phyloP scores from a whole-genome alignment of 2,888 invertebrate genomes.

The Himalopsyche kuldschensis region DNA sequence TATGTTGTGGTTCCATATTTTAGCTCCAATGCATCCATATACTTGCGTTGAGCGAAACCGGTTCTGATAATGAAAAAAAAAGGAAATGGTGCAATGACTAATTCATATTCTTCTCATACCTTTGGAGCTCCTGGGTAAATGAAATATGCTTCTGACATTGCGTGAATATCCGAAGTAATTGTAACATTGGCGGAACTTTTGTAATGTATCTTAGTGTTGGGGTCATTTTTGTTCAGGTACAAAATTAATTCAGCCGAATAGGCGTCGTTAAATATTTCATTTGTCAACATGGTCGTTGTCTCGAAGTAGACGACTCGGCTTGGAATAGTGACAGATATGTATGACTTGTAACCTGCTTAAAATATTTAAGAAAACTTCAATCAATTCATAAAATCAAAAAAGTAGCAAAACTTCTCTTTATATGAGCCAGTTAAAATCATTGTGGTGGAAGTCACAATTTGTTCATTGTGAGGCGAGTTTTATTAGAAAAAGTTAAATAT shows the following conservation, averaged over 20 bases:
- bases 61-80: too few relatives aligned
- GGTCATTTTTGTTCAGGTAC: not conserved
- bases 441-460: too few relatives aligned
- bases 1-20: too few relatives aligned
- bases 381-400: too few relatives aligned
- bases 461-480: too few relatives aligned
- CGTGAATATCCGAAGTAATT: not conserved
- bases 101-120: not conserved
- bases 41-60: too few relatives aligned
- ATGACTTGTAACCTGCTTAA: not conserved
- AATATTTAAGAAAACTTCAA: too few relatives aligned
- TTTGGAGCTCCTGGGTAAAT: not conserved
- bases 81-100: too few relatives aligned
- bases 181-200: not conserved
- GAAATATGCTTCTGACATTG: not conserved
- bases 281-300: not conserved
- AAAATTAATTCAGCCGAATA: not conserved
- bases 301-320: not conserved
- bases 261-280: not conserved
- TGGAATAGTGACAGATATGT: not conserved
- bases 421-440: too few relatives aligned
- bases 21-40: too few relatives aligned
- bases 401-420: too few relatives aligned
- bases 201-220: not conserved
- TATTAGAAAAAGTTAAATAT: too few relatives aligned